phyloP scores from a whole-genome alignment of 2,888 invertebrate genomes.

The Scaptomyza caliginosa region DNA sequence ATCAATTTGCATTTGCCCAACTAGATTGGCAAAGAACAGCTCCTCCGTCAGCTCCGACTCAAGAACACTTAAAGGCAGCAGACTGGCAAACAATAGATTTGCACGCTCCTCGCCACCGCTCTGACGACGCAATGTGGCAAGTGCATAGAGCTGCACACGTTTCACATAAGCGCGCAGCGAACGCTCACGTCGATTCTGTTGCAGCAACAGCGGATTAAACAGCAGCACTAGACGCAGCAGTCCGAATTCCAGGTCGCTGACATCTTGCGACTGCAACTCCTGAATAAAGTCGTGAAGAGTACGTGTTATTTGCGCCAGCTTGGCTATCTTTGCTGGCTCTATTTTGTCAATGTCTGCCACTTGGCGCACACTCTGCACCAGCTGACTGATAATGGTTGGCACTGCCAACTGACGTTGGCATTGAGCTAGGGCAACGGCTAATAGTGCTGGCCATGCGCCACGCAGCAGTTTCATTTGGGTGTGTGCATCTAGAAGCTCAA shows the following conservation, averaged over 20 bases:
- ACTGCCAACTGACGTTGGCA: constrained; percentile 90
- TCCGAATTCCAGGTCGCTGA: constrained; percentile 94
- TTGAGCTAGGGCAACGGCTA: constrained; percentile 95
- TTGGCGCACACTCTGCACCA: constrained; percentile 87
- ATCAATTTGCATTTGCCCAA: constrained; percentile 97
- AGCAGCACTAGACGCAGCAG: constrained; percentile 93
- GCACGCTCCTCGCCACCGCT: constrained; percentile 84
- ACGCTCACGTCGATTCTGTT: constrained; percentile 75
- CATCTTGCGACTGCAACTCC: constrained; percentile 89
- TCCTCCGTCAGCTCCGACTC: constrained; percentile 93
- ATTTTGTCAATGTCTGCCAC: constrained; percentile 87
- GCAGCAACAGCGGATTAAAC: constrained; percentile 89
- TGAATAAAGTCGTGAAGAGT: constrained; percentile 93
- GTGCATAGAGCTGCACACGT: constrained; percentile 79
- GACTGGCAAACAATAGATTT: constrained; percentile 85
- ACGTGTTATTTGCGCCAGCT: constrained; percentile 91
- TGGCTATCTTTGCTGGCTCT: constrained; percentile 89
- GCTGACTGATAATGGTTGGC: constrained; percentile 91
- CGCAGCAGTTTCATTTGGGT: constrained; percentile 93
- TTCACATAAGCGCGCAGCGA: constrained; percentile 73
- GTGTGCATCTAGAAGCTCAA: constrained; percentile 91
- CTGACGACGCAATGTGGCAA: constrained; percentile 72
- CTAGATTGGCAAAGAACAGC: constrained; percentile 95
- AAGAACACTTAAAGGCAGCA: constrained; percentile 90
- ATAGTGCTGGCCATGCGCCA: constrained; percentile 96